Base-by-base conservation (phyloP, 2,113 vertebrate genomes). In the Odontesthes bonariensis region DNA sequence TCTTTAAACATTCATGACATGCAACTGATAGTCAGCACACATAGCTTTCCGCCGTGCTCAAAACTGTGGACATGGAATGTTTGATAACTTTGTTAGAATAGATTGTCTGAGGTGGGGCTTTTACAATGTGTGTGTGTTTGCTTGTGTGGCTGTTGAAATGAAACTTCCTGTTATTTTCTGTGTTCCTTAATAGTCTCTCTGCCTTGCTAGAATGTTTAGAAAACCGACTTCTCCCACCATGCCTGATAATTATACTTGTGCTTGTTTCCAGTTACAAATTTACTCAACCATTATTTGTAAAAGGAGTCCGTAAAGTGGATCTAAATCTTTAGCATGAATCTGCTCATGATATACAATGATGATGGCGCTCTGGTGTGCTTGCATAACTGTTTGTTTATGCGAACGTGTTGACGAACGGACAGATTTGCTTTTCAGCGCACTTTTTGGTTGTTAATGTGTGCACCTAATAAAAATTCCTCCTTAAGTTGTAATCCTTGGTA, bases 151-250 rank as follows among this genome's bases (percentile, higher is more conserved):
- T 65, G 70, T 60, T 81, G 65, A 83, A 89, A 80, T 71, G 47
- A 70, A 63, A 77, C 83, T 88, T 91, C 88, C 88, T 90, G 83
- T 79, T 87, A 73, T 81, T 72, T 74, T 74, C 27, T 65, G 55
- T 75, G 69, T 64, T 74, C 73, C 53, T 65, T 60, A 69, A 74
- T 75, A 60, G 75, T 61, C 38, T 47, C 8, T 69, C 71, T 20
- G 67, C 23, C 64, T 71, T 22, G 12, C n/a, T 56, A 82, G 86
- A 88, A 84, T 87, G 77, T 72, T 76, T 60, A 69, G 42, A 80
- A 61, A 84, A 73, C 65, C 14, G n/a, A 64, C 23, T 62, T 59
- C 31, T 49, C 58, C 31, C 19, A 3, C 1, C 2, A 0, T 3
- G 3, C 59, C 58, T 63, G 17, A 27, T 68, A 22, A 53, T 79